A percentile compares a stretch with the other conserved stretches of the same genome.
Conservation (phyloP, 2,888 invertebrate genomes). For the Frankliniella intonsa region DNA sequence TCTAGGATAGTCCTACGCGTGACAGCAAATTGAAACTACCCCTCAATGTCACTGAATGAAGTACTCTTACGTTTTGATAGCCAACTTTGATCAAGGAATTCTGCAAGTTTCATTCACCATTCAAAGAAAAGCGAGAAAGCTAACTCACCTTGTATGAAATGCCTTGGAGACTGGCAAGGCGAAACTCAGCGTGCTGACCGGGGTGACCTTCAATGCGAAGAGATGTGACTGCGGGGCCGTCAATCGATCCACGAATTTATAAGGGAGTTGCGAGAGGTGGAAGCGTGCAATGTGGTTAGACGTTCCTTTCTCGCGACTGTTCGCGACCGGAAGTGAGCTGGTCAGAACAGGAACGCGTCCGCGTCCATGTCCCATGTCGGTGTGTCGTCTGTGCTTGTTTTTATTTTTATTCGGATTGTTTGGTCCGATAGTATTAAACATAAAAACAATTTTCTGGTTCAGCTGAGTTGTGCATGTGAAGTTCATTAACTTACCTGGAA, state of each 20-base stretch:
- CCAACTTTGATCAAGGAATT: not conserved
- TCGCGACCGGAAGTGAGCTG: not conserved
- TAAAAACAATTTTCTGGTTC: too few relatives aligned
- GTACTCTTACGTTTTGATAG: not conserved
- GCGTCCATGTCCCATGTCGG: not conserved
- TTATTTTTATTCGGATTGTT: not conserved
- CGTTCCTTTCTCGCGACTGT: not conserved
- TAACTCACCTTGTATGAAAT: not conserved
- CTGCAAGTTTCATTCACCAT: not conserved
- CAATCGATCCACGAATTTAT: not conserved
- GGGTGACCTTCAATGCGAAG: conserved; percentile 19
- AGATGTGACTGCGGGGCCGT: not conserved
- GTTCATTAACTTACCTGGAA: too few relatives aligned
- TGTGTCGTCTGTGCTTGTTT: not conserved
- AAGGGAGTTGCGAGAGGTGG: not conserved
- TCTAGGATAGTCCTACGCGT: not conserved
- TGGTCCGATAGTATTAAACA: too few relatives aligned
- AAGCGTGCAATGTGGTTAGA: not conserved
- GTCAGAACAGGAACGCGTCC: not conserved
- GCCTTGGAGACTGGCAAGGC: not conserved
- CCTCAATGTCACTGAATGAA: not conserved
- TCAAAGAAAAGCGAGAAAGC: not conserved
- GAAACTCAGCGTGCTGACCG: conserved; percentile 6
- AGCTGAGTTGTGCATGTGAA: too few relatives aligned
- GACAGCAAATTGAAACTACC: not conserved